A percentile compares a stretch with the other conserved stretches of the same genome.
phyloP scores from a whole-genome alignment of 2,888 invertebrate species.

The Hydropsyche betteni region DNA sequence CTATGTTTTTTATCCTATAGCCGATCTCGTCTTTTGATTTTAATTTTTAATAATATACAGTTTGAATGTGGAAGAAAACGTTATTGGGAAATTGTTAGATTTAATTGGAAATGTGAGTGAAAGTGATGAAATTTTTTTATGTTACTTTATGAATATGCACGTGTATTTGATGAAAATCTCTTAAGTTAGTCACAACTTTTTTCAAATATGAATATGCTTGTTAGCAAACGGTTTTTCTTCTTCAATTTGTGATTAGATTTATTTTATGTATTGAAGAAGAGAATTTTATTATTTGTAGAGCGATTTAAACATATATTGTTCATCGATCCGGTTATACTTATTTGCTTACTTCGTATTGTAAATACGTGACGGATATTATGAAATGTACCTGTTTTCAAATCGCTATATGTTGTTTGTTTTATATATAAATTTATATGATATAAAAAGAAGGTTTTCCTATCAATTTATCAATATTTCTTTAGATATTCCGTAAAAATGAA shows the following conservation, averaged over 20 bases:
- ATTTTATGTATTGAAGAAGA: slow-evolving; percentile 6
- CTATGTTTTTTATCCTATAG: slow-evolving; percentile 51
- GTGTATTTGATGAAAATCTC: slow-evolving; percentile 18
- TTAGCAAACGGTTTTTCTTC: slow-evolving; percentile 1
- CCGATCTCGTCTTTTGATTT: slow-evolving; percentile 51
- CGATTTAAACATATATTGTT: slow-evolving; percentile 16
- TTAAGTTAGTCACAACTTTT: background rate
- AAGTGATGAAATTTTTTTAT: background rate
- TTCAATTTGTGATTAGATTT: slow-evolving; percentile 23
- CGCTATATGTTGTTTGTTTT: slow-evolving; percentile 51
- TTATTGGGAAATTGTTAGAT: slow-evolving; percentile 15
- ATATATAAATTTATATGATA: slow-evolving; percentile 38
- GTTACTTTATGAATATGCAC: background rate
- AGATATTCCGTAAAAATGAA: background rate
- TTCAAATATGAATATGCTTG: background rate
- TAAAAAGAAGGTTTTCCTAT: too few relatives aligned
- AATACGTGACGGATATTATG: background rate
- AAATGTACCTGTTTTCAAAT: slow-evolving; percentile 50
- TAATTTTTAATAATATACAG: slow-evolving; percentile 45
- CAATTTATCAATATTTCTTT: too few relatives aligned
- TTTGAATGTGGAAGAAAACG: slow-evolving; percentile 18
- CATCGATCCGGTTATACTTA: background rate
- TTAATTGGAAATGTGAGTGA: slow-evolving; percentile 26
- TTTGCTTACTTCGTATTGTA: background rate
- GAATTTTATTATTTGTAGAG: slow-evolving; percentile 24